A percentile compares a stretch with the other conserved stretches of the same genome.
phyloP scores from a whole-genome alignment of 2,888 invertebrate species.

The Pelosia muscerda region DNA sequence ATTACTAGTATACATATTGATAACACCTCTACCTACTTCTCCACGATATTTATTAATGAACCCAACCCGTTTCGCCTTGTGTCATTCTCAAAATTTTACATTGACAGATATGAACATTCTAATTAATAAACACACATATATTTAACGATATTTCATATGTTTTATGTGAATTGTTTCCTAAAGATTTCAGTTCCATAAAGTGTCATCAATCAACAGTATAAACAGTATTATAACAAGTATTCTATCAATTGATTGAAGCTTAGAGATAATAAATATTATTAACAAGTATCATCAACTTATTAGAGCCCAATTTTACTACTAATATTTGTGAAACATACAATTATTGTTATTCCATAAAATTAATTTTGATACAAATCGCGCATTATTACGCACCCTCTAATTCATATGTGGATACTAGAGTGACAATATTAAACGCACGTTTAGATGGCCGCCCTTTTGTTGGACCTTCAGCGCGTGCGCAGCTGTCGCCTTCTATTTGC shows the following conservation, averaged over 20 bases:
- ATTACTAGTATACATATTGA: too few species aligned
- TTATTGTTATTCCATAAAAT: neutral
- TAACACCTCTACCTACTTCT: too few species aligned
- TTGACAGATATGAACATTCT: too few species aligned
- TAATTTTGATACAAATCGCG: slow-evolving; percentile 5
- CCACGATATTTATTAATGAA: too few species aligned
- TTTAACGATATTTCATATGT: too few species aligned
- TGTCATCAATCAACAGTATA: too few species aligned
- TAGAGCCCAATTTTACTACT: neutral
- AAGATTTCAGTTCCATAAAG: too few species aligned
- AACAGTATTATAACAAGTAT: too few species aligned
- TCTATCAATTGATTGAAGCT: neutral
- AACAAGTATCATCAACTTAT: neutral
- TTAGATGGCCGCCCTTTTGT: slow-evolving; percentile 35
- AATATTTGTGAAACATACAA: neutral
- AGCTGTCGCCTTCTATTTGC: slow-evolving; percentile 37
- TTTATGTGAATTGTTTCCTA: too few species aligned
- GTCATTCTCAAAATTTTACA: too few species aligned
- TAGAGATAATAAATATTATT: neutral
- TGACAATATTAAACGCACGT: slow-evolving; percentile 41
- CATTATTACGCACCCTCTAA: slow-evolving; percentile 6
- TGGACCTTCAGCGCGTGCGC: slow-evolving; percentile 44
- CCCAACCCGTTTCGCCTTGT: too few species aligned
- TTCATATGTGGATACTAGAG: slow-evolving; percentile 15
- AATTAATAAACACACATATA: too few species aligned